Base-by-base conservation (phyloP, 2,888 invertebrate genomes). In the Poecilobothrus nobilitatus region DNA sequence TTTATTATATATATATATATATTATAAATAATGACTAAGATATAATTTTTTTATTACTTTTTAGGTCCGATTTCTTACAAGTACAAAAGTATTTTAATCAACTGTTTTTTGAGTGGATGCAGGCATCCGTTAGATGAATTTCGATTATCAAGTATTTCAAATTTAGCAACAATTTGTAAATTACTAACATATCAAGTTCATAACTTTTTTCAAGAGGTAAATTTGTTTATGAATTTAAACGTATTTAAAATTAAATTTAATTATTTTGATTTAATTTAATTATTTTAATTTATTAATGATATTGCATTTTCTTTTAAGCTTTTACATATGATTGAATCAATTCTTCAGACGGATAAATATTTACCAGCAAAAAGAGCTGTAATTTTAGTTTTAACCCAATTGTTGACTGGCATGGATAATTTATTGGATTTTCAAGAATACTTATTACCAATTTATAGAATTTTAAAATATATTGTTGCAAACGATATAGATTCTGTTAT, bases 331-430 rank as follows among this genome's bases (percentile, higher is more conserved):
- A 76, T 81, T 18, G 75, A 80, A 68, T 70, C 73, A 1, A 79
- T 80, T 66, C 70, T 81, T 0, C 76, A 75, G 63, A 73, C 71
- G 1, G 79, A 80, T 4, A 73, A 72, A 18, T 81, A 80, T 74
- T 37, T 80, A n/a, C 81, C 81, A 0, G 76, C 81, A 18, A 78
- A 80, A 72, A 76, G 82, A 8, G 80, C 80, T 15, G 79, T 81
- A 8, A 74, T 79, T 34, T 71, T 80, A 66, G 78, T 81, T 3
- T 74, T 82, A 2, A 75, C 78, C 62, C 79, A 82, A 70, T 73
- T 82, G 0, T 71, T 82, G 1, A 73, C 74, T 15, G 81, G 81
- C 21, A 79, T 82, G 73, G 79, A 81, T 5, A 80, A 77, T 69
- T 75, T 82, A 3, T 37, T 78, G 12, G 78, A 81, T 67, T 79